phyloP scores from a whole-genome alignment of 2,888 invertebrate species.

The Pammene fasciana region DNA sequence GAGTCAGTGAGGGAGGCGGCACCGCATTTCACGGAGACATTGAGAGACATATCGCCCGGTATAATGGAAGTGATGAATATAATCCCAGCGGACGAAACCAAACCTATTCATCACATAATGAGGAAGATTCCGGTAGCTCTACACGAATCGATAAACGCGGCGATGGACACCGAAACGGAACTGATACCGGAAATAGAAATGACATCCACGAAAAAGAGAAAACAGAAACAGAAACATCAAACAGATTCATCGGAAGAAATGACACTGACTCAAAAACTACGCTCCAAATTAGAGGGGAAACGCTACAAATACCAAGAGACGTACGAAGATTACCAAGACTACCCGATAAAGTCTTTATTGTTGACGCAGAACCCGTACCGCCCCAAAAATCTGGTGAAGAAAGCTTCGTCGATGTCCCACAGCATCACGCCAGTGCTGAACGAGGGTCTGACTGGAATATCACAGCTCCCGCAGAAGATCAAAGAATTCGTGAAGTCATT shows the following conservation, averaged over 20 bases:
- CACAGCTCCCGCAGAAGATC: conserved; percentile 70
- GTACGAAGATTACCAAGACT: conserved; percentile 69
- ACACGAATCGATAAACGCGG: conserved; percentile 74
- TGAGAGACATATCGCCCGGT: conserved; percentile 77
- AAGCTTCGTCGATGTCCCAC: conserved; percentile 63
- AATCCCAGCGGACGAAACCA: conserved; percentile 65
- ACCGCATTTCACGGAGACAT: conserved; percentile 74
- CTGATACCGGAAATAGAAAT: conserved; percentile 52
- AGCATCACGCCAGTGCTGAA: conserved; percentile 70
- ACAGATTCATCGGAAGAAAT: conserved; percentile 56
- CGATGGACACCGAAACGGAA: conserved; percentile 62
- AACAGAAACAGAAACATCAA: conserved; percentile 43
- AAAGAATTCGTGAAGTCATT: conserved; percentile 71
- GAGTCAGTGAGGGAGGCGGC: conserved; percentile 76
- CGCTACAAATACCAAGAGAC: conserved; percentile 69
- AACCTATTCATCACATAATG: conserved; percentile 69
- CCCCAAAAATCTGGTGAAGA: conserved; percentile 64
- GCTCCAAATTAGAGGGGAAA: conserved; percentile 66
- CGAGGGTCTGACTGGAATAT: conserved; percentile 71
- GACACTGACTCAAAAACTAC: conserved; percentile 62
- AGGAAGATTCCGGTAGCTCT: conserved; percentile 69
- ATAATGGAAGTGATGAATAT: conserved; percentile 76
- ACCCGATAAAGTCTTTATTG: conserved; percentile 57
- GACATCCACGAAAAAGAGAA: conserved; percentile 48
- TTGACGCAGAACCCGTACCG: conserved; percentile 60